These are phyloP conservation scores for Drosophila recens DNA, from an alignment of 2,888 invertebrate genomes.

Conservation along the genomic window DNA sequence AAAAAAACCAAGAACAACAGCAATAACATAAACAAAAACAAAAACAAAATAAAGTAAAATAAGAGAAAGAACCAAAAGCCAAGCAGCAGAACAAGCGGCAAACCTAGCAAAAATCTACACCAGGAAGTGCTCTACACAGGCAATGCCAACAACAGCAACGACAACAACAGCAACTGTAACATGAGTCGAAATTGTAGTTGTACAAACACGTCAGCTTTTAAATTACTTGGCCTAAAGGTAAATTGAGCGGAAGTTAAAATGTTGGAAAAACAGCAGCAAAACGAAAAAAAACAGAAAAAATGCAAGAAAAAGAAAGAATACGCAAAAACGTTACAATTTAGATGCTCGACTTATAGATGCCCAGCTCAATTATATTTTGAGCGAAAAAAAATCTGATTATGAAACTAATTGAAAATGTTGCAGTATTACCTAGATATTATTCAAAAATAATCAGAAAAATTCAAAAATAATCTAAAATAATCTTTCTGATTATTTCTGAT, in stretches of 20 bases:
- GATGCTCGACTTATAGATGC: neutral
- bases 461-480: too few relatives aligned
- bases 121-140: constrained; percentile 79
- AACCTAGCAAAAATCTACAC: constrained; percentile 78
- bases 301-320: constrained; percentile 1
- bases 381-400: neutral
- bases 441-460: too few relatives aligned
- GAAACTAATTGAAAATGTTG: too few relatives aligned
- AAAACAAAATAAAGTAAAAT: constrained; percentile 2
- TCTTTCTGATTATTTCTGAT: too few relatives aligned
- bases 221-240: constrained; percentile 84
- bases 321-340: neutral
- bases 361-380: neutral
- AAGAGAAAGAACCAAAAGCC: constrained; percentile 28
- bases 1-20: constrained; percentile 20
- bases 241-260: constrained; percentile 84
- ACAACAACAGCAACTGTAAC: constrained; percentile 61
- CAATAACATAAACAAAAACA: constrained; percentile 22
- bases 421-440: too few relatives aligned
- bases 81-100: constrained; percentile 66
- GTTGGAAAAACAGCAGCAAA: constrained; percentile 76
- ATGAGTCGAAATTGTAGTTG: constrained; percentile 82
- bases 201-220: constrained; percentile 84
- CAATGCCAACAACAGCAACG: constrained; percentile 71
- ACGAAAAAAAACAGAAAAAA: constrained; percentile 56